These are phyloP conservation scores for Pardalotus punctatus DNA, from an alignment of 2,113 vertebrate species.

Conservation along the genomic window DNA sequence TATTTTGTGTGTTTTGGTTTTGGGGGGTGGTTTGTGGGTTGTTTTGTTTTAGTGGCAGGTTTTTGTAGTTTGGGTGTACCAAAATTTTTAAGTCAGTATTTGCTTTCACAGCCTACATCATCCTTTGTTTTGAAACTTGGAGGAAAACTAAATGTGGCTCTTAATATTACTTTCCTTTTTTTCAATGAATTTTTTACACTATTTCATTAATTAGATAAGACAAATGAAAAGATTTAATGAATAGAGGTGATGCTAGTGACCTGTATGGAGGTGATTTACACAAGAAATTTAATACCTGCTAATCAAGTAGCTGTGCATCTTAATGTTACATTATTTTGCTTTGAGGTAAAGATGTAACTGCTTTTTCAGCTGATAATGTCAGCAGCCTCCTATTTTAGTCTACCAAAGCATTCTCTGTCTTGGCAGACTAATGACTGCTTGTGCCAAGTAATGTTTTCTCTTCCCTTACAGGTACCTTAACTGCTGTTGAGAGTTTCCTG, in stretches of 20 bases:
- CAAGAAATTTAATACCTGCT: background rate
- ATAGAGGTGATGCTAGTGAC: background rate
- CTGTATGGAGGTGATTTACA: background rate
- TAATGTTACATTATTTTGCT: background rate
- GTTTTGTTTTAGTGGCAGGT: background rate
- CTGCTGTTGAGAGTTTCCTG: slow-evolving; percentile 91
- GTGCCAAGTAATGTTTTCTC: background rate
- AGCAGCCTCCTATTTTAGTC: background rate
- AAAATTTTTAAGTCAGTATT: background rate
- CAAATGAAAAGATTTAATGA: background rate
- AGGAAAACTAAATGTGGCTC: background rate
- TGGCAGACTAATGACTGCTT: background rate
- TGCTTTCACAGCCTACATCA: background rate
- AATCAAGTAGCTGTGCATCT: background rate
- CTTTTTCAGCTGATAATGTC: background rate
- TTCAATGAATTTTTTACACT: background rate
- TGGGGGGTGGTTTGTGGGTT: rapidly evolving
- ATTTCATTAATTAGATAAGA: background rate
- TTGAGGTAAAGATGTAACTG: background rate
- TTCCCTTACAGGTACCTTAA: slow-evolving; percentile 81
- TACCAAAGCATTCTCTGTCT: background rate
- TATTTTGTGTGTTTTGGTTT: background rate
- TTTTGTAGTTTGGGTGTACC: background rate
- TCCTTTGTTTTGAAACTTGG: background rate
- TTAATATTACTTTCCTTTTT: background rate